Percentiles rank a stretch among this genome's conserved stretches.
Conservation (phyloP, 2,888 invertebrate genomes). For the Drymonia ruficornis region DNA sequence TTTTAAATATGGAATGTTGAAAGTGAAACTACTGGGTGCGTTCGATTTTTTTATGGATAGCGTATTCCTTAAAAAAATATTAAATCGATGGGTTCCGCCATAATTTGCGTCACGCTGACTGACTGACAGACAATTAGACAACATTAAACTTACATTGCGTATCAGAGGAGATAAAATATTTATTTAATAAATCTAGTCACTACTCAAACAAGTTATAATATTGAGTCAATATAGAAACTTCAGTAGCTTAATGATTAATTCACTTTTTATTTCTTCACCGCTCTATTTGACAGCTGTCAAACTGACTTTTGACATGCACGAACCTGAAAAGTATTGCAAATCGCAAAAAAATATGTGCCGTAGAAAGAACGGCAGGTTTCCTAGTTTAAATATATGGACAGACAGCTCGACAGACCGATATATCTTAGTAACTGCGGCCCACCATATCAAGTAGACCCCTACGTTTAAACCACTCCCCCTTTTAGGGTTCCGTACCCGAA, state of each 20-base stretch:
- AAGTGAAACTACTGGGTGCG: background rate
- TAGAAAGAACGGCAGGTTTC: slow-evolving; percentile 27
- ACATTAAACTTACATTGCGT: background rate
- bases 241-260: background rate
- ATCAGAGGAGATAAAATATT: background rate
- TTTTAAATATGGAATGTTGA: slow-evolving; percentile 1
- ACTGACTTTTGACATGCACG: slow-evolving; percentile 13
- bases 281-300: slow-evolving; percentile 19
- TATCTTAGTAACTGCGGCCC: slow-evolving; percentile 30
- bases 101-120: too few species aligned
- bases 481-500: too few species aligned
- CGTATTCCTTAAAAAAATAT: too few species aligned
- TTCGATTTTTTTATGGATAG: too few species aligned
- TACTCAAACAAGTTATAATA: too few species aligned
- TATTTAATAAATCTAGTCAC: too few species aligned
- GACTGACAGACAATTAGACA: too few species aligned
- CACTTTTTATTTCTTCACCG: slow-evolving; percentile 7
- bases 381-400: slow-evolving; percentile 24
- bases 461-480: slow-evolving; percentile 12
- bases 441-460: slow-evolving; percentile 24
- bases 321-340: background rate
- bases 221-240: background rate
- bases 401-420: slow-evolving; percentile 36
- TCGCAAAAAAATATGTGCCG: slow-evolving; percentile 11
- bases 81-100: too few species aligned